Evolutionary conservation across 2,888 invertebrate species (phyloP), one percentile per base, ranked within the genome.

Genomic region (Bombylius discolor): DNA sequence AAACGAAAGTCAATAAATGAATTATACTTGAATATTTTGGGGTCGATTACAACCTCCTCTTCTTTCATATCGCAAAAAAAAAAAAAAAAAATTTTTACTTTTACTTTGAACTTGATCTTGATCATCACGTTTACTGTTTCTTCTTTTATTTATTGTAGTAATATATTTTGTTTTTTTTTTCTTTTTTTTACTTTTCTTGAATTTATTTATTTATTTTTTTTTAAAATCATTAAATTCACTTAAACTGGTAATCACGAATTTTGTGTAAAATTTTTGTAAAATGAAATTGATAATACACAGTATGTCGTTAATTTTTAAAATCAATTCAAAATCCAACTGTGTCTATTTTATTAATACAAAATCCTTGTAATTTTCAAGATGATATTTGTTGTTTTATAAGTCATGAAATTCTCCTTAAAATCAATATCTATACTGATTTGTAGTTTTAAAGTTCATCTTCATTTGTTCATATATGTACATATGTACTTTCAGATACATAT

Each of bases 71-170:
- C 5, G 4, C 9, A 42, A 42, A 42, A 42, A 44, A 5, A 7
- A 47, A 4, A 11, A 5, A 11, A 11, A 42, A 42, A 36, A 49
- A 46, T 23, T 48, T 36, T 51, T 57, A 57, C 53, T 57, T 55
- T 57, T 54, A 57, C 54, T 51, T 57, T 51, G 57, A 50, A 50
- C 39, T 47, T 49, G 46, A 52, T 52, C 47, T 47, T 45, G 39
- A 42, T 42, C 12, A 42, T 42, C 39, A 42, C 39, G 39, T 42
- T 42, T n/a, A n/a, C n/a, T n/a, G n/a, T n/a, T n/a, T n/a, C n/a
- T n/a, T n/a, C n/a, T n/a, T n/a, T n/a, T n/a, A n/a, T n/a, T n/a
- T n/a, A n/a, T n/a, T n/a, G n/a, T n/a, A n/a, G n/a, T n/a, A n/a
- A n/a, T n/a, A n/a, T n/a, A n/a, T n/a, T 42, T 5, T 42, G 36